These are phyloP conservation scores for Dimorphilus gyrociliatus DNA, from an alignment of 2,888 invertebrate species.

Conservation along the genomic window DNA sequence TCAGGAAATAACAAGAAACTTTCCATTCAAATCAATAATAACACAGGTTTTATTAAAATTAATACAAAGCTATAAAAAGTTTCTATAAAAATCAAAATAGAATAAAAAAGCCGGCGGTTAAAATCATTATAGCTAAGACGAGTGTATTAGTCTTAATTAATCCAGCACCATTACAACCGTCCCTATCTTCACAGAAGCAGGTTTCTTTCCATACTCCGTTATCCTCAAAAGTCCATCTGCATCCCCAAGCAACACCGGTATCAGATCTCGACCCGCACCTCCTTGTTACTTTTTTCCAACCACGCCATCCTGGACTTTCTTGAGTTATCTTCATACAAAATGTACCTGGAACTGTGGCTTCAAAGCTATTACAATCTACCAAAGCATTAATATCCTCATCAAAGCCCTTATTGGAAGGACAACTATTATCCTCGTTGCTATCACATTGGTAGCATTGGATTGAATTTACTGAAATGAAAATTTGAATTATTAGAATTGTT, in stretches of 20 bases:
- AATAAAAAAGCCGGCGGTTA: no score
- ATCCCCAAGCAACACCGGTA: constrained; percentile 76
- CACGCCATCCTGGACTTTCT: constrained; percentile 63
- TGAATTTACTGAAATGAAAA: constrained; percentile 35
- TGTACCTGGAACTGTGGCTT: constrained; percentile 80
- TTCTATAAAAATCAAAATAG: no score
- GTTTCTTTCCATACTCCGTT: constrained; percentile 93
- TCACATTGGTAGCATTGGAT: constrained; percentile 88
- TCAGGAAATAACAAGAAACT: no score
- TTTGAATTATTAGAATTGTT: no score
- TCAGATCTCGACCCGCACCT: constrained; percentile 36
- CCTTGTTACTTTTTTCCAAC: constrained; percentile 35
- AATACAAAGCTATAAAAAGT: no score
- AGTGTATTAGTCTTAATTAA: background rate
- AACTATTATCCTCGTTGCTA: constrained; percentile 67
- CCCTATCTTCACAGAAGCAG: constrained; percentile 71
- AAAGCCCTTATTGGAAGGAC: constrained; percentile 73
- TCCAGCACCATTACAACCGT: constrained; percentile 56
- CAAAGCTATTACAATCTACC: constrained; percentile 81
- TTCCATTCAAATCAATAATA: no score
- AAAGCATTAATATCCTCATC: constrained; percentile 68
- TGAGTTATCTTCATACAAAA: constrained; percentile 89
- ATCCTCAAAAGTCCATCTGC: constrained; percentile 81
- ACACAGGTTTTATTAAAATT: no score
- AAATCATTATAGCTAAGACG: background rate